A percentile compares a stretch with the other conserved stretches of the same genome.
phyloP scores from a whole-genome alignment of 2,797 vertebrate genomes.

The Phalloptychus januarius region DNA sequence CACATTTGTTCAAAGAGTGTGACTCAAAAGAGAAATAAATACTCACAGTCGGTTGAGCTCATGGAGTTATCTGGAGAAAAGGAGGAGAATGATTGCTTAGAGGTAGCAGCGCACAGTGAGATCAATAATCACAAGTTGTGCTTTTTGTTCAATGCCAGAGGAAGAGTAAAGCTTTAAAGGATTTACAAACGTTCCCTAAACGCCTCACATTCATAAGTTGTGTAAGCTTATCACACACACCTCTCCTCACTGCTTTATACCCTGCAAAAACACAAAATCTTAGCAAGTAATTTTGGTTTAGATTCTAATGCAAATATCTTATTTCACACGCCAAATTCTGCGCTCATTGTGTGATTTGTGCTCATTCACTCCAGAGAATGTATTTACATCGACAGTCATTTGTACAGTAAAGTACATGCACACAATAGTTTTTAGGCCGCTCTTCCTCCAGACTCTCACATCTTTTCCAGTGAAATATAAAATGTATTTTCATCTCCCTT shows the following conservation, averaged over 20 bases:
- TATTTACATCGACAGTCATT: background rate
- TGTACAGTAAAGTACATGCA: background rate
- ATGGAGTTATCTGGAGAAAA: conserved; percentile 86
- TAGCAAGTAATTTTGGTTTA: too few species aligned
- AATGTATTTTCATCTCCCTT: background rate
- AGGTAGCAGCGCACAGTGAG: background rate
- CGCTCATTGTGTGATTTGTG: background rate
- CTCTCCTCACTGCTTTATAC: background rate
- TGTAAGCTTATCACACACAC: background rate
- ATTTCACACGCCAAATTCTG: too few species aligned
- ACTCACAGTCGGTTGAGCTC: conserved; percentile 92
- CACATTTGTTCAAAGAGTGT: conserved; percentile 9
- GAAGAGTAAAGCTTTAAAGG: background rate
- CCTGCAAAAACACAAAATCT: background rate
- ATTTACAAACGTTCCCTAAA: conserved; percentile 16
- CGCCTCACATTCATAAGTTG: background rate
- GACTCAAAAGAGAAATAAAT: conserved; percentile 52
- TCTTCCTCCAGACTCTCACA: background rate
- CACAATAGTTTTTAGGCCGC: background rate
- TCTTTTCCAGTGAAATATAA: background rate
- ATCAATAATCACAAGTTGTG: background rate
- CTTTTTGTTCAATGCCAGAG: background rate
- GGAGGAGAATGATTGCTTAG: conserved; percentile 17
- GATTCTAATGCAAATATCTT: too few species aligned
- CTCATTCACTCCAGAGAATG: background rate